A percentile compares a stretch with the other conserved stretches of the same genome.
Evolutionary conservation across 2,113 vertebrate species (phyloP).

Genomic region (Ciconia maguari): DNA sequence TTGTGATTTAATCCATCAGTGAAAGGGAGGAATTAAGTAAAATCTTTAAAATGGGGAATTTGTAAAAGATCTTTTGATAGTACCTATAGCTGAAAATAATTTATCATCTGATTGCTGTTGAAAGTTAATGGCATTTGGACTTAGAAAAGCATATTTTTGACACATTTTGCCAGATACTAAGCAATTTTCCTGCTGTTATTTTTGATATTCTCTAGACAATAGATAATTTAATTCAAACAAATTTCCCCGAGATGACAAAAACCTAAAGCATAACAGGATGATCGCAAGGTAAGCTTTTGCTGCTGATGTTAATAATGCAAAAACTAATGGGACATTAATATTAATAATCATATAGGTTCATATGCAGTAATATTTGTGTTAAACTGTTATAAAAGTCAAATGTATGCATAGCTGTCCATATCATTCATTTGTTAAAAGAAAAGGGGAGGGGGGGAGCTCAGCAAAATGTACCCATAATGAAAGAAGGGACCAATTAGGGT

Average conservation of each 20-base stretch:
- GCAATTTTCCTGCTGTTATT: slow-evolving; percentile 49
- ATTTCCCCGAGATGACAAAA: slow-evolving; percentile 47
- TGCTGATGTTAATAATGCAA: slow-evolving; percentile 29
- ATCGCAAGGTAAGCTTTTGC: slow-evolving; percentile 33
- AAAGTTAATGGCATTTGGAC: slow-evolving; percentile 25
- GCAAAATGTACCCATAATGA: slow-evolving; percentile 88
- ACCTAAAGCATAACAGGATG: slow-evolving; percentile 36
- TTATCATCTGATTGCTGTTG: slow-evolving; percentile 31
- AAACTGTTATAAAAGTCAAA: slow-evolving; percentile 68
- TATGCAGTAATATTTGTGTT: slow-evolving; percentile 52
- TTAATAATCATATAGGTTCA: slow-evolving; percentile 46
- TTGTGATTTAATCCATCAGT: slow-evolving; percentile 83
- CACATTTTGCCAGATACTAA: slow-evolving; percentile 7
- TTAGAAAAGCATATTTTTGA: slow-evolving; percentile 40
- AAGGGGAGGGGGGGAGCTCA: slow-evolving; percentile 54
- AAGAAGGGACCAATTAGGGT: slow-evolving; percentile 98
- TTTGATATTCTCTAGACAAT: slow-evolving; percentile 51
- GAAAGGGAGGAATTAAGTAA: slow-evolving; percentile 82
- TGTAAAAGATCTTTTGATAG: slow-evolving; percentile 75
- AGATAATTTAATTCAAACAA: slow-evolving; percentile 69
- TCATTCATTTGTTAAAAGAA: slow-evolving; percentile 75
- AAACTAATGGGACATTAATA: slow-evolving; percentile 63
- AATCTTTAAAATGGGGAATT: slow-evolving; percentile 77
- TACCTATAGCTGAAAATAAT: slow-evolving; percentile 63
- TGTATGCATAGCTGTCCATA: slow-evolving; percentile 67